Percentiles rank a stretch among this genome's conserved stretches.
These are phyloP conservation scores for Bradypus variegatus DNA, from an alignment of 2,797 vertebrate species.

Conservation along the genomic window DNA sequence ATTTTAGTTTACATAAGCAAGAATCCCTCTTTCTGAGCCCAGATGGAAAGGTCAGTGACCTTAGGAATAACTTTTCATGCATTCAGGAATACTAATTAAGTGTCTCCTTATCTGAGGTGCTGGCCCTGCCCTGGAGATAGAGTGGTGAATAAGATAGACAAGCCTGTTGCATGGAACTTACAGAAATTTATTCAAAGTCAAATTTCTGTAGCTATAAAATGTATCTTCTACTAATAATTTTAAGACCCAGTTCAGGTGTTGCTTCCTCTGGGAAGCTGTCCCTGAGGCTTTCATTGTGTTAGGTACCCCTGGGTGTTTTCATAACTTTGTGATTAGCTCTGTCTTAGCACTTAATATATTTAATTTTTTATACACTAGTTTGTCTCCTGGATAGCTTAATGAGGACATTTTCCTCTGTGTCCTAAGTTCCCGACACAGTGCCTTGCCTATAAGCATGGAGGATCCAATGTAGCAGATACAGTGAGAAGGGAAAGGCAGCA, in stretches of 20 bases:
- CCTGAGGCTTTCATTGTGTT: background rate
- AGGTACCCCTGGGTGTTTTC: background rate
- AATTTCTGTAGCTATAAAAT: background rate
- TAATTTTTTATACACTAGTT: background rate
- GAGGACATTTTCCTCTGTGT: background rate
- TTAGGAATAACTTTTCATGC: background rate
- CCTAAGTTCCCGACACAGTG: background rate
- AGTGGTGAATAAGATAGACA: background rate
- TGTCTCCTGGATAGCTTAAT: background rate
- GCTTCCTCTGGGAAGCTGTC: background rate
- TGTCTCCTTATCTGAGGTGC: background rate
- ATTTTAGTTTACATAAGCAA: conserved; percentile 29
- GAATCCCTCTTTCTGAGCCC: conserved; percentile 22
- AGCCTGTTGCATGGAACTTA: background rate
- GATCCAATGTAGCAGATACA: background rate
- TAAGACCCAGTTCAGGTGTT: background rate
- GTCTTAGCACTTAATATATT: background rate
- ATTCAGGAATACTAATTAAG: background rate
- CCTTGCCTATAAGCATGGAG: background rate
- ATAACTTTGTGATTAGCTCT: background rate
- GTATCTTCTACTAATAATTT: background rate
- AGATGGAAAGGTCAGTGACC: background rate
- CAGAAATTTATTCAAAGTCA: background rate
- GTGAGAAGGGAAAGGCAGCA: background rate
- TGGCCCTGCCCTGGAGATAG: background rate